Evolutionary conservation across 1,140 invertebrate species (phyloP).

Genomic region (Cydia strobilella): DNA sequence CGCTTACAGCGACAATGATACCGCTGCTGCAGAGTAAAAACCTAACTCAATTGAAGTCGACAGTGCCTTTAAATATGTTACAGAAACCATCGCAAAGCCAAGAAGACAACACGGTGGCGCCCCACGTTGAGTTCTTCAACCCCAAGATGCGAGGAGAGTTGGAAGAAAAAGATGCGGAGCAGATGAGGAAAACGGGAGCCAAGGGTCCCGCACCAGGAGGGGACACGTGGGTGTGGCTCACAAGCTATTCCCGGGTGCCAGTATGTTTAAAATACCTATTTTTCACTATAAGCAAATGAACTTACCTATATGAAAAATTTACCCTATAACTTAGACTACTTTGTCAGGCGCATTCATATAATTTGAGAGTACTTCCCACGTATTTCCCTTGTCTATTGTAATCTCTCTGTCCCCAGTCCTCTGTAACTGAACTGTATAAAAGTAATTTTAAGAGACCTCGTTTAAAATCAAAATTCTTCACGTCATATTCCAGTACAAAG

Average conservation of each 20-base stretch:
- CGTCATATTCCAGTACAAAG: slow-evolving; percentile 80
- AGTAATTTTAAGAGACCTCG: background rate
- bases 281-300: too few relatives aligned
- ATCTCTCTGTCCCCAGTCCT: too few relatives aligned
- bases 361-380: too few relatives aligned
- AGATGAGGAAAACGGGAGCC: slow-evolving; percentile 79
- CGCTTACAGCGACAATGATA: too few relatives aligned
- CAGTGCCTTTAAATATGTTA: background rate
- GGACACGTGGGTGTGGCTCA: slow-evolving; percentile 88
- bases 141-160: slow-evolving; percentile 83
- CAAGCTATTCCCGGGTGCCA: slow-evolving; percentile 88
- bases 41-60: too few relatives aligned
- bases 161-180: slow-evolving; percentile 82
- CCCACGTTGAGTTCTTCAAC: slow-evolving; percentile 85
- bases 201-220: slow-evolving; percentile 83
- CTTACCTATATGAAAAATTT: too few relatives aligned
- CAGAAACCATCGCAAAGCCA: slow-evolving; percentile 66
- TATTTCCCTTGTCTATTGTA: too few relatives aligned
- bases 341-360: too few relatives aligned
- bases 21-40: too few relatives aligned
- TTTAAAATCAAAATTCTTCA: background rate
- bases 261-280: slow-evolving; percentile 76
- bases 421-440: too few relatives aligned
- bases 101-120: slow-evolving; percentile 80
- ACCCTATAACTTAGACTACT: too few relatives aligned